These are phyloP conservation scores for Antheraea yamamai DNA, from an alignment of 2,888 invertebrate species.

Conservation along the genomic window DNA sequence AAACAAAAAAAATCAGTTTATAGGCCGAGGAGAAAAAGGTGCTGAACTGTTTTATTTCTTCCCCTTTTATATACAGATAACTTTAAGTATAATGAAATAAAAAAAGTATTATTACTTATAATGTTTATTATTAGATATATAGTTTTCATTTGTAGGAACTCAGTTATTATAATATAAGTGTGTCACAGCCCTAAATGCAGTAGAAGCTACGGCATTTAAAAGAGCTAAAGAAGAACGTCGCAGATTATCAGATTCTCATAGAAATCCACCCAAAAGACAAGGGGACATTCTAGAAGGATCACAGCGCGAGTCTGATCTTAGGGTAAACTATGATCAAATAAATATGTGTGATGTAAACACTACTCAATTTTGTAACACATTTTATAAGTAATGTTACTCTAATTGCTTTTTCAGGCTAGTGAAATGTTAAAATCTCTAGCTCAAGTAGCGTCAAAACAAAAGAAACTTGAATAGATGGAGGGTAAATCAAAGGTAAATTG, in stretches of 20 bases:
- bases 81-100: too few relatives aligned
- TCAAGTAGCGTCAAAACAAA: conserved; percentile 57
- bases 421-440: conserved; percentile 76
- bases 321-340: conserved; percentile 42
- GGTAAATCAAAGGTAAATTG: conserved; percentile 57
- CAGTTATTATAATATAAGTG: conserved; percentile 1
- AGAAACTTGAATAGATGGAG: conserved; percentile 65
- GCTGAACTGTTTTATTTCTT: too few relatives aligned
- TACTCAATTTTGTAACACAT: conserved; percentile 6
- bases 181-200: conserved; percentile 74
- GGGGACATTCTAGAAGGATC: conserved; percentile 65
- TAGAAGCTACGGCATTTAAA: conserved; percentile 83
- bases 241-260: conserved; percentile 51
- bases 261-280: conserved; percentile 50
- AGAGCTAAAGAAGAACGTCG: conserved; percentile 81
- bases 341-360: background rate
- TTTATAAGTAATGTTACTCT: background rate
- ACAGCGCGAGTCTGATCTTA: conserved; percentile 49
- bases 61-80: too few relatives aligned
- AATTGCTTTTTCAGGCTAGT: conserved; percentile 58
- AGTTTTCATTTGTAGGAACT: background rate
- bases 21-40: too few relatives aligned
- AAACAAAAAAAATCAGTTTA: too few relatives aligned
- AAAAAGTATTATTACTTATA: too few relatives aligned
- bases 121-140: background rate